phyloP scores from a whole-genome alignment of 2,113 vertebrate species.

The Anoura caudifer region DNA sequence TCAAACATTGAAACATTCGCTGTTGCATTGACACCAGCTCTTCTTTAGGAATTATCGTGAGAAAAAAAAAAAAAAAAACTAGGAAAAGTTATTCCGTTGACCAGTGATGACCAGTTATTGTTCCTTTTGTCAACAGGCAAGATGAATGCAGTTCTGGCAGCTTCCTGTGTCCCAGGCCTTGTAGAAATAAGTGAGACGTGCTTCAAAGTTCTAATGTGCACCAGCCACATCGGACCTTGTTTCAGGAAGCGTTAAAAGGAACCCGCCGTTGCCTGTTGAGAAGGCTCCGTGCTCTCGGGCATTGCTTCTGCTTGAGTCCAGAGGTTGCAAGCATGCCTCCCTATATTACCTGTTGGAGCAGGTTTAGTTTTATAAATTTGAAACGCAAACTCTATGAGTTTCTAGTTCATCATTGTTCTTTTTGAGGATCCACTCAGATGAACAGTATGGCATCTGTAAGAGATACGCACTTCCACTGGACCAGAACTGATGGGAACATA shows the following conservation, averaged over 20 bases:
- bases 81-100: constrained; percentile 76
- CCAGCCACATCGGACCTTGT: constrained; percentile 78
- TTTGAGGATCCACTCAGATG: constrained; percentile 82
- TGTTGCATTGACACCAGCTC: constrained; percentile 61
- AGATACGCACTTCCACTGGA: constrained; percentile 80
- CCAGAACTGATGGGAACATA: constrained; percentile 75
- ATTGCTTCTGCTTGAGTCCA: constrained; percentile 77
- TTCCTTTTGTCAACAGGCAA: constrained; percentile 90
- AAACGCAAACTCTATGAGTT: constrained; percentile 87
- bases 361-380: constrained; percentile 89
- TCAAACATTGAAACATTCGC: constrained; percentile 47
- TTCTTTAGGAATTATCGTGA: constrained; percentile 67
- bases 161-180: constrained; percentile 81
- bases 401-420: constrained; percentile 79
- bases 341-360: constrained; percentile 83
- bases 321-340: constrained; percentile 79
- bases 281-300: constrained; percentile 80
- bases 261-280: constrained; percentile 77
- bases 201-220: constrained; percentile 78
- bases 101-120: constrained; percentile 85
- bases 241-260: constrained; percentile 82
- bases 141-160: constrained; percentile 83
- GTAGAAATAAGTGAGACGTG: constrained; percentile 82
- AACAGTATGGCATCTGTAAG: constrained; percentile 76
- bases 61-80: constrained; percentile 20